Evolutionary conservation across 2,797 vertebrate genomes (phyloP), one percentile per base, ranked within the genome.

Genomic region (Champsocephalus esox): DNA sequence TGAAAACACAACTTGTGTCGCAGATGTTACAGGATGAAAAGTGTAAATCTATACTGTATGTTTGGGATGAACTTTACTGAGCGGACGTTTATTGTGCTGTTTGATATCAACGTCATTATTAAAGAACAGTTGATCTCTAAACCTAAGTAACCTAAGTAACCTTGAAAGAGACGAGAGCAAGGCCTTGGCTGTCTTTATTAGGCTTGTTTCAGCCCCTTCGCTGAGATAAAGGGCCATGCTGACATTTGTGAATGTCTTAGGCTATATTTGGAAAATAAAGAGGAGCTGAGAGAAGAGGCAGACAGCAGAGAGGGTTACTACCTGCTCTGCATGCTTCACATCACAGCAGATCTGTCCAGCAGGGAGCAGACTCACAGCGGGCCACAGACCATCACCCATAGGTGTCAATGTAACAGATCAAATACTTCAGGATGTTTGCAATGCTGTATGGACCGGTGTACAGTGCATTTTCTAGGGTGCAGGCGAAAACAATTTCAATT

Each of bases 311-410:
- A 74, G 4, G 67, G n/a, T 38, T 59, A 75, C 58, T 66, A 72
- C 54, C 59, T 73, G 60, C 63, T 70, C 59, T 28, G 56, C 41
- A 24, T 38, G 21, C 61, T 59, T 45, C 50, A 69, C 75, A 78
- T 86, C 59, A 44, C 63, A 66, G 73, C 80, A 80, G 68, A 75
- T 84, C 65, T 86, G 86, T 82, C 89, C 89, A 89, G 87, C 84
- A 90, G 91, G 84, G 89, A 87, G 84, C 89, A 90, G 81, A 86
- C 86, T 89, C 90, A 80, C 78, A 79, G 76, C 21, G 0, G 82
- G 62, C 61, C 73, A 67, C 70, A 79, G 46, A 59, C 69, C 73
- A 44, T 41, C 44, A 14, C 44, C 72, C 61, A 6, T 66, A 32
- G 32, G 41, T 54, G 71, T 66, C 51, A 73, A 73, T 64, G 51